Evolutionary conservation across 2,797 vertebrate genomes (phyloP).

Genomic region (Sebastes miniatus): DNA sequence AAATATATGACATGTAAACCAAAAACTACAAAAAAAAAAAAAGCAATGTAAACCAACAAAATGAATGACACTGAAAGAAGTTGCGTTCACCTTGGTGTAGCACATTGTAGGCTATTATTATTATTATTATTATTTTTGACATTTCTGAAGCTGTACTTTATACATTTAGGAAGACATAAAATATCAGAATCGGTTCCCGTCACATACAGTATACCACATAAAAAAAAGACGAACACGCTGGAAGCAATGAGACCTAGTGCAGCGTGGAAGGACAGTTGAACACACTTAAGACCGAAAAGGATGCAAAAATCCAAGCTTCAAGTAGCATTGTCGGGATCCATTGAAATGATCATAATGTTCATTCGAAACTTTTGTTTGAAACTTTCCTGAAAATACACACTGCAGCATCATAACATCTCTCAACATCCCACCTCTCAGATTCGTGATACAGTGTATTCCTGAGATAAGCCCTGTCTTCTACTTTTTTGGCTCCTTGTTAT

Average conservation of each 20-base stretch:
- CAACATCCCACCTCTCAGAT: conserved; percentile 13
- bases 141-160: conserved; percentile 22
- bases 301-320: conserved; percentile 21
- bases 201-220: neutral
- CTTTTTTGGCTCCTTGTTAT: conserved; percentile 13
- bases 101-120: neutral
- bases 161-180: conserved; percentile 31
- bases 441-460: conserved; percentile 53
- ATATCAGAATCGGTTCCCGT: neutral
- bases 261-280: neutral
- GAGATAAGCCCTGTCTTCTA: conserved; percentile 47
- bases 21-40: neutral
- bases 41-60: neutral
- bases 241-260: neutral
- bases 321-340: conserved; percentile 1
- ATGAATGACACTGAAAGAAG: neutral
- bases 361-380: neutral
- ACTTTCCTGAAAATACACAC: conserved; percentile 28
- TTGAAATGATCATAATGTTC: conserved; percentile 2
- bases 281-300: neutral
- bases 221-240: neutral
- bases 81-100: neutral
- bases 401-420: conserved; percentile 24
- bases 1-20: conserved; percentile 15
- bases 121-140: conserved; percentile 1